Evolutionary conservation across 2,113 vertebrate genomes (phyloP).

Genomic region (Dicentrarchus labrax): DNA sequence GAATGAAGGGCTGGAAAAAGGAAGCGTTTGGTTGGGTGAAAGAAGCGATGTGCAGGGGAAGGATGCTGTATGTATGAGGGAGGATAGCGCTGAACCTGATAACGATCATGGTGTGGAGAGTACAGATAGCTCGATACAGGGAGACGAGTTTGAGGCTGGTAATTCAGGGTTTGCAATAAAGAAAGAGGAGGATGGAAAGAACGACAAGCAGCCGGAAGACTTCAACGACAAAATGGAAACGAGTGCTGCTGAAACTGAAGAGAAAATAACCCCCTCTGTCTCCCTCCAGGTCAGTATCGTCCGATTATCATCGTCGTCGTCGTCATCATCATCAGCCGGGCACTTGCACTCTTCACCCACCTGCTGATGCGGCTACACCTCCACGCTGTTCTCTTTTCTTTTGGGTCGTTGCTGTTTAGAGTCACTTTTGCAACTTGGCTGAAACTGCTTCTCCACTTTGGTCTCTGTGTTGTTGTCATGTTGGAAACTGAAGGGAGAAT

Average conservation of each 20-base stretch:
- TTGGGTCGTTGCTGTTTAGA: constrained; percentile 1
- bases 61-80: neutral
- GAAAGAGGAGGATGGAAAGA: neutral
- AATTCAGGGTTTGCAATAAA: neutral
- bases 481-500: too few relatives aligned
- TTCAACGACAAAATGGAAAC: neutral
- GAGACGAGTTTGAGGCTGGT: neutral
- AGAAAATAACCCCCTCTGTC: constrained; percentile 9
- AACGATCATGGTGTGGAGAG: neutral
- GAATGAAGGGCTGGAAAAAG: neutral
- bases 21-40: too few relatives aligned
- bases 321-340: constrained; percentile 23
- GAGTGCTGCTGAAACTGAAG: neutral
- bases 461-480: constrained; percentile 5
- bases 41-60: neutral
- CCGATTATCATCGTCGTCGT: constrained; percentile 21
- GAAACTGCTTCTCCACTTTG: constrained; percentile 24
- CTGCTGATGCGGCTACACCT: constrained; percentile 37
- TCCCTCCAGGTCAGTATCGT: constrained; percentile 74
- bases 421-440: constrained; percentile 46
- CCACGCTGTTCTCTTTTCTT: neutral
- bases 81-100: too few relatives aligned
- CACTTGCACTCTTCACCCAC: neutral
- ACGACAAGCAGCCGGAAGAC: neutral
- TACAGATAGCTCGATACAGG: fast-evolving